Percentiles rank a stretch among this genome's conserved stretches.
Conservation (phyloP, 2,113 vertebrate genomes). For the Thomomys bottae region DNA sequence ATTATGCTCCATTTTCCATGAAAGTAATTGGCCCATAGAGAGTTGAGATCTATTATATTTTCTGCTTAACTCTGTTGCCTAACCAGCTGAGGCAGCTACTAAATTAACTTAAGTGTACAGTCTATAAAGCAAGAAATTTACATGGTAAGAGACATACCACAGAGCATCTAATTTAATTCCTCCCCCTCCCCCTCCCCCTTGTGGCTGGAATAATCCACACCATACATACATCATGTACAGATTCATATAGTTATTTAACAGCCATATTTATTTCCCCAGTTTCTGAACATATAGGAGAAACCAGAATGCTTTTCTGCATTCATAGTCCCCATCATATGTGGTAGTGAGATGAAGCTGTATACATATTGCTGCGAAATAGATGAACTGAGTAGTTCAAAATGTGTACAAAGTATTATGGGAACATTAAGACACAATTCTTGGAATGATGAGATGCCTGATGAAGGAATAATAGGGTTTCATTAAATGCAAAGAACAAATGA, state of each 20-base stretch:
- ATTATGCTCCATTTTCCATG: slow-evolving; percentile 6
- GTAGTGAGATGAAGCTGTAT: not conserved
- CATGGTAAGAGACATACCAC: not conserved
- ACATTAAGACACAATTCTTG: not conserved
- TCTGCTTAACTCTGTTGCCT: not conserved
- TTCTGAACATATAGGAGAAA: slow-evolving; percentile 25
- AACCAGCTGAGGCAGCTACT: slow-evolving; percentile 62
- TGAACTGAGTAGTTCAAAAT: not conserved
- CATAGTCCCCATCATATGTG: not conserved
- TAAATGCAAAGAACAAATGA: not conserved
- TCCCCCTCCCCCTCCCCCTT: not conserved
- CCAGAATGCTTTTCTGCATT: not conserved
- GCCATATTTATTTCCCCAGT: not conserved
- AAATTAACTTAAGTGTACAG: not conserved
- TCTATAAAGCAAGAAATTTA: not conserved
- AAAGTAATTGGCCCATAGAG: slow-evolving; percentile 62
- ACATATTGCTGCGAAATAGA: not conserved
- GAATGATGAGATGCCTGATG: not conserved
- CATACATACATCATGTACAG: not conserved
- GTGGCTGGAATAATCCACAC: not conserved
- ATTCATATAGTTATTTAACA: not conserved
- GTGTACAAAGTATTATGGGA: not conserved
- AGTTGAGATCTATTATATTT: slow-evolving; percentile 36
- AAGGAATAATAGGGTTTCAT: not conserved
- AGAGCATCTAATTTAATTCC: not conserved